Evolutionary conservation across 2,797 vertebrate species (phyloP).

Genomic region (Okamejei kenojei): DNA sequence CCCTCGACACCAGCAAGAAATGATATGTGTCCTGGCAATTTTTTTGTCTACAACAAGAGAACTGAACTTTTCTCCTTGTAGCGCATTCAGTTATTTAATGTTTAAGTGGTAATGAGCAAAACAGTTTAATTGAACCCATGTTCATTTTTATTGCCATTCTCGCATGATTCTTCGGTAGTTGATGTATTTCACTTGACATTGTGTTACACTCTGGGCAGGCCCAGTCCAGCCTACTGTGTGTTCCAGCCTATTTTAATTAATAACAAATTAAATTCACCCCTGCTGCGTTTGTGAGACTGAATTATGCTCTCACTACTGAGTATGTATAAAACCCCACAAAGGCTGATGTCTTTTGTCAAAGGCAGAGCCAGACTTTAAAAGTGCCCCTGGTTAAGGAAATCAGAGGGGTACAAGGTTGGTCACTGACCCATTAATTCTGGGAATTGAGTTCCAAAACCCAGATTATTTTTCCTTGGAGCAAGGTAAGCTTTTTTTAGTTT

Average conservation of each 20-base stretch:
- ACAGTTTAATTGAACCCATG: background rate
- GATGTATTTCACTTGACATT: background rate
- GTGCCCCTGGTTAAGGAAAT: background rate
- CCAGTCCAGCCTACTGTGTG: background rate
- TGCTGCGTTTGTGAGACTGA: background rate
- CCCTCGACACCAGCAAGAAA: too few relatives aligned
- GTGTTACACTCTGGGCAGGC: background rate
- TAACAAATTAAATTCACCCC: conserved; percentile 19
- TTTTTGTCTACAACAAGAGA: too few relatives aligned
- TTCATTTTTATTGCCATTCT: conserved; percentile 16
- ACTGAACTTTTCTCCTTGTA: too few relatives aligned
- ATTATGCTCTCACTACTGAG: background rate
- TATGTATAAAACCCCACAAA: background rate
- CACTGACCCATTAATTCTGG: background rate
- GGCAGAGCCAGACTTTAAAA: background rate
- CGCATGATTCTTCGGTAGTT: background rate
- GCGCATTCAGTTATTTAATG: background rate
- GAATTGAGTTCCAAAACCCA: background rate
- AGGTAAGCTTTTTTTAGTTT: background rate
- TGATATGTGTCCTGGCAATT: too few relatives aligned
- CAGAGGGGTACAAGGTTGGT: background rate
- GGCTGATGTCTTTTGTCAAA: background rate
- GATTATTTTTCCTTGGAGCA: too few relatives aligned
- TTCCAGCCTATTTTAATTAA: conserved; percentile 22
- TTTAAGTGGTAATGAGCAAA: background rate